Evolutionary conservation across 37 sponge, comb jelly and placozoan genomes (phyloP), one percentile per base, ranked within the genome.

Genomic region (Ephydatia muelleri): DNA sequence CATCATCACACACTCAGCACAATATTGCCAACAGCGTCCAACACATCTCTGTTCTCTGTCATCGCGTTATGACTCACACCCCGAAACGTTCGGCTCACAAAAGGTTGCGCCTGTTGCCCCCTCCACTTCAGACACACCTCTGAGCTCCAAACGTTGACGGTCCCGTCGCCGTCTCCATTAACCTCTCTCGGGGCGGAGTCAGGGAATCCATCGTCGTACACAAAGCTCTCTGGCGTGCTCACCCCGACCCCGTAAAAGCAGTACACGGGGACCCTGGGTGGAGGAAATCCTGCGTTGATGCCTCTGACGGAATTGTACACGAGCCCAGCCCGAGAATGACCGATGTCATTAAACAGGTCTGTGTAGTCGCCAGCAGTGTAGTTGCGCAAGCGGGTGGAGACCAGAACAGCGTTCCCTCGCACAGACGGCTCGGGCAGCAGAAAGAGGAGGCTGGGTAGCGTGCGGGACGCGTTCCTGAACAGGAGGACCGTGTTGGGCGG

Each of bases 151-250:
- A 48, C 37, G 76, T 88, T 88, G 26, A 94, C 92, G 2, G 89
- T 92, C 12, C 95, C 92, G 73, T 94, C 95, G 16, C 95, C 95
- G 47, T 91, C 70, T 38, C 90, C 87, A 26, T 12, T 23, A n/a
- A n/a, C n/a, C 12, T 19, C 32, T n/a, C n/a, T n/a, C n/a, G n/a
- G n/a, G n/a, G n/a, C n/a, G n/a, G n/a, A n/a, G 37, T 16, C 32
- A 19, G 14, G 16, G 37, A 47, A 34, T 27, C 11, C 48, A 3
- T 73, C 26, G 11, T 21, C 67, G 32, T 68, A 85, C 0, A 29
- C 30, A 31, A 66, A 87, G 2, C 64, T 75, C 70, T 74, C 81
- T 38, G 81, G 67, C 23, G 80, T 92, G 39, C 29, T 37, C 23
- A 48, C 39, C 0, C 65, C 80, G 3, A 67, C 38, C 8, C 96